Evolutionary conservation across 2,797 vertebrate species (phyloP).

Genomic region (Momotus momota): DNA sequence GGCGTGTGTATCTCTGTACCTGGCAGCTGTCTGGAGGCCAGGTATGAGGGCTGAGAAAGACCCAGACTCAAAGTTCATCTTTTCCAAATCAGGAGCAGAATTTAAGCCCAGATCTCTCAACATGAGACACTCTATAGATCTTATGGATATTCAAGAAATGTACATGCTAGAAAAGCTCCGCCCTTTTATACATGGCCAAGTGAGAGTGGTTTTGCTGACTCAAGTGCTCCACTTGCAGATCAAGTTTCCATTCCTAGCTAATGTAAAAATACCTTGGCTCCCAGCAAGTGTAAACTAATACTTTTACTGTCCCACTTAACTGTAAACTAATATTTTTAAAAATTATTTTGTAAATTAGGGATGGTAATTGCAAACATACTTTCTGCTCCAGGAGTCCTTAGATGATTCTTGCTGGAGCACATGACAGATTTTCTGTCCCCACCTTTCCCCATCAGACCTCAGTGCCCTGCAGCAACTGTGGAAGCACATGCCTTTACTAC

Average conservation of each 20-base stretch:
- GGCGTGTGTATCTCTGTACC: accelerated
- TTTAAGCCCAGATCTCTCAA: not conserved
- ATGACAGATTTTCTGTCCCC: not conserved
- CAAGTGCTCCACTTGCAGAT: not conserved
- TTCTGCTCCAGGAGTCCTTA: not conserved
- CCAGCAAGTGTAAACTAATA: not conserved
- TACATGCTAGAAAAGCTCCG: not conserved
- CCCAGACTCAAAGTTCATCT: not conserved
- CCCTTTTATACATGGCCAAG: not conserved
- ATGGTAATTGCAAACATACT: not conserved
- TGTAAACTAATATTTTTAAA: not conserved
- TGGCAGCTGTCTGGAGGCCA: not conserved
- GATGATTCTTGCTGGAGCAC: not conserved
- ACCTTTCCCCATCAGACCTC: not conserved
- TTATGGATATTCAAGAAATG: not conserved
- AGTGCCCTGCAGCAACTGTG: not conserved
- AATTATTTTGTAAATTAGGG: not conserved
- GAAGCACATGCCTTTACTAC: not conserved
- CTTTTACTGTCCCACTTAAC: too few relatives aligned
- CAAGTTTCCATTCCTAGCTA: not conserved
- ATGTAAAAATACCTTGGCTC: not conserved
- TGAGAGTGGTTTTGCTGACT: not conserved
- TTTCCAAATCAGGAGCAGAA: not conserved
- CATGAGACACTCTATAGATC: not conserved
- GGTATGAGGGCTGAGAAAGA: not conserved